These are phyloP conservation scores for Marronus borbonicus DNA, from an alignment of 2,888 invertebrate species.

Conservation along the genomic window DNA sequence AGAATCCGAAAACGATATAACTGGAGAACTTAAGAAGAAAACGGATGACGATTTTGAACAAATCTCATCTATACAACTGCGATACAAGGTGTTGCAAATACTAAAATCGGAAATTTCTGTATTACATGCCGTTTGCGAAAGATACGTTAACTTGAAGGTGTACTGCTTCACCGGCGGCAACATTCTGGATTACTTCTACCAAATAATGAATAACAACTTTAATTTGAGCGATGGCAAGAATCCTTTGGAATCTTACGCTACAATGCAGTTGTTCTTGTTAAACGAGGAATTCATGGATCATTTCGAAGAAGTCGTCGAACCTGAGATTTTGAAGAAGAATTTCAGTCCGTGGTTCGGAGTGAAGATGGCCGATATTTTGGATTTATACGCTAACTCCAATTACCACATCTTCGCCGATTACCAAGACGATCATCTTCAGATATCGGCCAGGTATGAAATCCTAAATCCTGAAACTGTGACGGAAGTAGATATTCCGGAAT, in stretches of 20 bases:
- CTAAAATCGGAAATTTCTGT: conserved; percentile 49
- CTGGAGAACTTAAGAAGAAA: background rate
- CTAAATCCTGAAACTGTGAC: conserved; percentile 48
- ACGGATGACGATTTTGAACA: conserved; percentile 23
- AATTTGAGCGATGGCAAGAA: conserved; percentile 44
- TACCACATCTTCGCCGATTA: conserved; percentile 50
- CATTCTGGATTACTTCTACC: conserved; percentile 51
- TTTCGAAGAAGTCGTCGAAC: conserved; percentile 53
- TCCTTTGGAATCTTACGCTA: conserved; percentile 43
- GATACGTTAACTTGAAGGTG: conserved; percentile 49
- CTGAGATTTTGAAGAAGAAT: conserved; percentile 41
- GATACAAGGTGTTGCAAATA: conserved; percentile 50
- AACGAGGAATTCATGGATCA: conserved; percentile 53
- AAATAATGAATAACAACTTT: conserved; percentile 41
- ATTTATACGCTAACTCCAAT: conserved; percentile 51
- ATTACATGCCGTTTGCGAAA: conserved; percentile 48
- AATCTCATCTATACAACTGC: conserved; percentile 37
- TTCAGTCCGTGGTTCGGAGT: conserved; percentile 51
- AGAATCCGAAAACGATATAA: conserved; percentile 9
- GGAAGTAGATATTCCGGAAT: conserved; percentile 39
- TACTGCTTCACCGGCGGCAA: conserved; percentile 51
- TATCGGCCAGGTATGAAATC: conserved; percentile 51
- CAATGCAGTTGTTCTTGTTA: conserved; percentile 49
- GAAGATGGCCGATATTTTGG: conserved; percentile 52
- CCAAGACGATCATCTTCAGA: conserved; percentile 46